These are phyloP conservation scores for Proterorhinus semilunaris DNA, from an alignment of 2,113 vertebrate genomes.

Conservation along the genomic window DNA sequence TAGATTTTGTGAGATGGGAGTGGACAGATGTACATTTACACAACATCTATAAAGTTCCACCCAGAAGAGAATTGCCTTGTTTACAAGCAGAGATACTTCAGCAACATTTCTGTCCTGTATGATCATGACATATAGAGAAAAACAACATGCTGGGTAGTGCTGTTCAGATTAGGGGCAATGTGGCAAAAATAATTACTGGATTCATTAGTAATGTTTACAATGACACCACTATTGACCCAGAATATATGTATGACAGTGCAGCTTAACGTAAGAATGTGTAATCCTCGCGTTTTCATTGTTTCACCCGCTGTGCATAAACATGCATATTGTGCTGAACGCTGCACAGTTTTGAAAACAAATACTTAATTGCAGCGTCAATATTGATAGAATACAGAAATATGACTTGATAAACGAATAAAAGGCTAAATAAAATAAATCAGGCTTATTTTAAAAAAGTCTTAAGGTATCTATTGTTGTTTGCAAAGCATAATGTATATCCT, in stretches of 20 bases:
- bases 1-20: neutral
- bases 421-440: too few species aligned
- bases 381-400: too few species aligned
- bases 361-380: too few species aligned
- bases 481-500: too few species aligned
- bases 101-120: slow-evolving; percentile 23
- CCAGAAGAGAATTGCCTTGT: neutral
- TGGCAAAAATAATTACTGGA: slow-evolving; percentile 50
- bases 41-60: neutral
- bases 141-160: slow-evolving; percentile 58
- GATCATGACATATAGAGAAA: slow-evolving; percentile 32
- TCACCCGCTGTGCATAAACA: neutral
- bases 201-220: slow-evolving; percentile 37
- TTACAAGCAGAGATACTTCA: neutral
- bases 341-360: too few species aligned
- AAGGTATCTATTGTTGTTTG: too few species aligned
- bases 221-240: slow-evolving; percentile 5
- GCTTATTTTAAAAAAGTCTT: too few species aligned
- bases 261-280: slow-evolving; percentile 5
- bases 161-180: slow-evolving; percentile 51
- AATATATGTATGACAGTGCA: slow-evolving; percentile 17
- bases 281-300: neutral
- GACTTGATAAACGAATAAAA: too few species aligned
- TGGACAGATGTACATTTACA: neutral
- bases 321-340: too few species aligned